phyloP scores from a whole-genome alignment of 2,113 vertebrate genomes.

The Apistogramma diplotaenia region DNA sequence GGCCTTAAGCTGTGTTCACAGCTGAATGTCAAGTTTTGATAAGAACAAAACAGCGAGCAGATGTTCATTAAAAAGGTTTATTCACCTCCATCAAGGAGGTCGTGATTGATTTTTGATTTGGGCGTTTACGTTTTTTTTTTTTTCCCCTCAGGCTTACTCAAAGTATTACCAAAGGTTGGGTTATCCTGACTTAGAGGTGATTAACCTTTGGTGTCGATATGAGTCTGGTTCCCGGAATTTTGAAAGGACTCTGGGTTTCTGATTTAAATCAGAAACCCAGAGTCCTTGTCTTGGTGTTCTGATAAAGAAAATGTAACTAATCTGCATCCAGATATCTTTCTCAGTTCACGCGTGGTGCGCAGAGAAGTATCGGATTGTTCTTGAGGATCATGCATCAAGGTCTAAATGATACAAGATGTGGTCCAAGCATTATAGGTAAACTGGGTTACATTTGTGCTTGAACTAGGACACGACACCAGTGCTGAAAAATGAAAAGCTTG shows the following conservation, averaged over 20 bases:
- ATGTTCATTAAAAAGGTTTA: not conserved
- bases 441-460: not conserved
- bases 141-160: not conserved
- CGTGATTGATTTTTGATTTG: not conserved
- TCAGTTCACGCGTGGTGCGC: not conserved
- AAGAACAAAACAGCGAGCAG: not conserved
- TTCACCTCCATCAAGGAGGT: not conserved
- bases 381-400: not conserved
- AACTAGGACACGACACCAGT: not conserved
- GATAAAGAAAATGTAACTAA: not conserved
- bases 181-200: not conserved
- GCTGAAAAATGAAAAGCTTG: not conserved
- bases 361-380: not conserved
- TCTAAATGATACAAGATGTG: not conserved
- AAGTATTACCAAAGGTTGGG: not conserved
- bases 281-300: not conserved
- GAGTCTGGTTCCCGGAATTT: not conserved
- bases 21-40: not conserved
- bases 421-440: not conserved
- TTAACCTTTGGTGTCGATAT: not conserved
- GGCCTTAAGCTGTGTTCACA: not conserved
- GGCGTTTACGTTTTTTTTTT: not conserved
- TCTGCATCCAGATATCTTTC: not conserved
- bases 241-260: not conserved
- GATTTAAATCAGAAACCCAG: not conserved